These are phyloP conservation scores for Mantis religiosa DNA, from an alignment of 2,888 invertebrate species.

Conservation along the genomic window DNA sequence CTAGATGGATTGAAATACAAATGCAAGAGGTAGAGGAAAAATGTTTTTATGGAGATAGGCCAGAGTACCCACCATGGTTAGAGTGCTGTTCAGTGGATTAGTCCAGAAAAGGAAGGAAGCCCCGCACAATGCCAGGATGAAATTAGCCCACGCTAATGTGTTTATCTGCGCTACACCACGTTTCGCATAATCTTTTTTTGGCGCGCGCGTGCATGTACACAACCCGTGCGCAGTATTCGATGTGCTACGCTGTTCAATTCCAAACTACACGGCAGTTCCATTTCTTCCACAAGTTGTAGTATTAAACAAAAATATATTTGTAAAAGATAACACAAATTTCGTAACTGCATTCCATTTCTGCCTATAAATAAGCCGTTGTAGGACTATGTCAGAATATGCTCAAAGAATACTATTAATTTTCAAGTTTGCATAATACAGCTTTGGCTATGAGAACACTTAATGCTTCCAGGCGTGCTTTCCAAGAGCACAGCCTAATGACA, in stretches of 20 bases:
- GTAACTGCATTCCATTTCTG: too few species aligned
- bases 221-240: background rate
- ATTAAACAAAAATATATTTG: background rate
- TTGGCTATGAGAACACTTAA: too few species aligned
- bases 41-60: background rate
- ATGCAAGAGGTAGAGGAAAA: background rate
- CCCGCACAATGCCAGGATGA: background rate
- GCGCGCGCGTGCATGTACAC: background rate
- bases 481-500: too few species aligned
- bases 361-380: too few species aligned
- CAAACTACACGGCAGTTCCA: background rate
- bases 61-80: background rate
- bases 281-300: background rate
- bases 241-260: background rate
- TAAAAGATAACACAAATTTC: too few species aligned
- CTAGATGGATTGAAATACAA: background rate
- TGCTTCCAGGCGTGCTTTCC: too few species aligned
- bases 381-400: too few species aligned
- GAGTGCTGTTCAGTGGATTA: constrained; percentile 2
- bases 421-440: too few species aligned
- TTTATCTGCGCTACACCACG: constrained; percentile 15
- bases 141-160: constrained; percentile 20
- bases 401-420: too few species aligned
- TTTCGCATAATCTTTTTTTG: constrained; percentile 7
- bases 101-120: background rate